These are phyloP conservation scores for Epinotia bilunana DNA, from an alignment of 2,888 invertebrate genomes.

Conservation along the genomic window DNA sequence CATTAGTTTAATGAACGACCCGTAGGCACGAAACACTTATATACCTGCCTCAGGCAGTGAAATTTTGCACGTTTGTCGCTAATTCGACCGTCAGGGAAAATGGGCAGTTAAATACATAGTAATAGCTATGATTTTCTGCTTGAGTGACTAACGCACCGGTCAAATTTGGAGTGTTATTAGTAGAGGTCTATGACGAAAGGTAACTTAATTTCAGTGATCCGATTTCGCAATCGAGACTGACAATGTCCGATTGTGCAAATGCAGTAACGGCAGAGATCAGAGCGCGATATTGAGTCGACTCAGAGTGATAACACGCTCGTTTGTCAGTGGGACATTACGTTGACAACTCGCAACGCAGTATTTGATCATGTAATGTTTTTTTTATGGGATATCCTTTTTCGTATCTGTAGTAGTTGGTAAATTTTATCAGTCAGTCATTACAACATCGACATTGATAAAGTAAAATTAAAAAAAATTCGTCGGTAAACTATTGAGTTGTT, in stretches of 20 bases:
- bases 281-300: conserved; percentile 46
- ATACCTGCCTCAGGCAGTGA: conserved; percentile 42
- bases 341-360: conserved; percentile 48
- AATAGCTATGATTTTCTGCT: conserved; percentile 48
- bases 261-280: conserved; percentile 64
- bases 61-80: conserved; percentile 39
- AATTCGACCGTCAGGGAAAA: conserved; percentile 43
- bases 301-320: conserved; percentile 49
- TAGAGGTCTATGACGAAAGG: conserved; percentile 75
- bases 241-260: conserved; percentile 77
- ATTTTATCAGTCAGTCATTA: no score
- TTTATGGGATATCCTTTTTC: no score
- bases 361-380: no score
- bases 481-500: no score
- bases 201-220: conserved; percentile 77
- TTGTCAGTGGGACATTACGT: conserved; percentile 54
- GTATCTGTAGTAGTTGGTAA: no score
- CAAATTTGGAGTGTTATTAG: conserved; percentile 65
- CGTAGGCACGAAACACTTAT: conserved; percentile 62
- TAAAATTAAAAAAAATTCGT: no score
- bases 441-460: no score
- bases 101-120: conserved; percentile 36
- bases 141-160: conserved; percentile 56
- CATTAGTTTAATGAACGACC: conserved; percentile 67
- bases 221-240: conserved; percentile 75